A percentile compares a stretch with the other conserved stretches of the same genome.
These are phyloP conservation scores for Macrotis lagotis DNA, from an alignment of 2,113 vertebrate species.

Conservation along the genomic window DNA sequence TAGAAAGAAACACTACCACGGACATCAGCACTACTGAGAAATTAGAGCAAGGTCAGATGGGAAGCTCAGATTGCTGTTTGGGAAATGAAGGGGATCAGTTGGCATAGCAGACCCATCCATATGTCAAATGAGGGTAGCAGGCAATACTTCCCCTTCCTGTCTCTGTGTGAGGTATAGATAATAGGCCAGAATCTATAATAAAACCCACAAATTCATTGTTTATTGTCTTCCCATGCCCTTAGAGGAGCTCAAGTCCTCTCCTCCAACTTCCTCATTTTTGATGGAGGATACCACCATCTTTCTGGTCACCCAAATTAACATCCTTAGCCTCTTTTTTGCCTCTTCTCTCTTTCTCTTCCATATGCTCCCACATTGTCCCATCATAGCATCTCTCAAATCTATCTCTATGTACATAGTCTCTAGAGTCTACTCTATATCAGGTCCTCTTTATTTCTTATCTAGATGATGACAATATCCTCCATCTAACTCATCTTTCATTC, in stretches of 20 bases:
- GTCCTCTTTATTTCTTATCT: not conserved
- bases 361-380: not conserved
- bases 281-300: not conserved
- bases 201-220: not conserved
- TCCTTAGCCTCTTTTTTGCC: not conserved
- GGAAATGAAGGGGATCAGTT: not conserved
- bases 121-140: not conserved
- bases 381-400: not conserved
- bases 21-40: not conserved
- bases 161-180: not conserved
- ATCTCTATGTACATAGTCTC: not conserved
- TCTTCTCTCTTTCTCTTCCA: not conserved
- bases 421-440: not conserved
- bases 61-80: not conserved
- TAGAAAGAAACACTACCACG: not conserved
- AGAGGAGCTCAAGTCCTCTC: not conserved
- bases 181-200: not conserved
- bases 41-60: not conserved
- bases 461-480: not conserved
- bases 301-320: not conserved
- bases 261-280: not conserved
- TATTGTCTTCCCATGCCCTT: not conserved
- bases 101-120: not conserved
- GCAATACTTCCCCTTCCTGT: not conserved
- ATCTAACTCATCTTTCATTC: not conserved